Evolutionary conservation across 2,888 invertebrate genomes (phyloP).

Genomic region (Hyppa rectilinea): DNA sequence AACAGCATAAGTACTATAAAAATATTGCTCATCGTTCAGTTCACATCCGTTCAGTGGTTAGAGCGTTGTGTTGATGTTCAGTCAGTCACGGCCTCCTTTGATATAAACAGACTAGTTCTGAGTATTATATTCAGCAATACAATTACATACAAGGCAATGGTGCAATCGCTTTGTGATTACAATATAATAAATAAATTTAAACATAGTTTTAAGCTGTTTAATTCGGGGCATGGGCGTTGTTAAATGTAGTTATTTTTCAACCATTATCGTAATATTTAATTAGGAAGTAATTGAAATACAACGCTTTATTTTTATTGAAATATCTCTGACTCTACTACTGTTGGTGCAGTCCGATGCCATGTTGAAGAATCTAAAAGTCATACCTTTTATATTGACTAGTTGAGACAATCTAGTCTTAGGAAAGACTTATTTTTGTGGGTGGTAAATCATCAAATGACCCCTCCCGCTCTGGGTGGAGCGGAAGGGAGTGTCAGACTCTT

Average conservation of each 20-base stretch:
- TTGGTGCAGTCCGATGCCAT: conserved; percentile 33
- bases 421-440: no score
- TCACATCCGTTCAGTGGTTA: no score
- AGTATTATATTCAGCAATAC: conserved; percentile 67
- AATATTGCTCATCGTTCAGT: no score
- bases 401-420: background rate
- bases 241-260: conserved; percentile 67
- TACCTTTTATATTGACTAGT: background rate
- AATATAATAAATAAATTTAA: conserved; percentile 72
- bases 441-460: no score
- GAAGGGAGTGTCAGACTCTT: no score
- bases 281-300: conserved; percentile 56
- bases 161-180: conserved; percentile 80
- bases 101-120: no score
- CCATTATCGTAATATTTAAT: conserved; percentile 55
- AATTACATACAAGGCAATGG: conserved; percentile 69
- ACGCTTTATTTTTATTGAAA: conserved; percentile 57
- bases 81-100: no score
- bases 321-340: conserved; percentile 37
- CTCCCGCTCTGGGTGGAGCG: no score
- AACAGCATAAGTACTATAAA: no score
- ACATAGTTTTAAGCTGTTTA: conserved; percentile 72
- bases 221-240: conserved; percentile 59
- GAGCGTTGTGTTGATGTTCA: no score
- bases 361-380: background rate